phyloP scores from a whole-genome alignment of 2,113 vertebrate genomes.

The Ceyx cyanopectus region DNA sequence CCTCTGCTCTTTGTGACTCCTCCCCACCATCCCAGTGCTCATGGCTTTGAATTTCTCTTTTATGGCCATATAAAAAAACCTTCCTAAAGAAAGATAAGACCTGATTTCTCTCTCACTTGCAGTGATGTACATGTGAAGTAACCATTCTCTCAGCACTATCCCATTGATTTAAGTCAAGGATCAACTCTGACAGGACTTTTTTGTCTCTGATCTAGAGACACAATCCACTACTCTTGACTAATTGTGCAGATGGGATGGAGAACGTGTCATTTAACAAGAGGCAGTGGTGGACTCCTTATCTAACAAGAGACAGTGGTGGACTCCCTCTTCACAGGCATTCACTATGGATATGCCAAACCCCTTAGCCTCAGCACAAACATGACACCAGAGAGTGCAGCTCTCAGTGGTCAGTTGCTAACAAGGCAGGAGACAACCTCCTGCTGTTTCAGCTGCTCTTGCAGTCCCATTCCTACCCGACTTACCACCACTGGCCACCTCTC shows the following conservation, averaged over 20 bases:
- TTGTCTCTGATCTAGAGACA: background rate
- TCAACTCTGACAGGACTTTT: background rate
- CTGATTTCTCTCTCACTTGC: background rate
- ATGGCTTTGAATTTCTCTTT: background rate
- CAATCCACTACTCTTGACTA: background rate
- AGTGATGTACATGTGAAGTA: background rate
- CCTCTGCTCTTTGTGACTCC: too few relatives aligned
- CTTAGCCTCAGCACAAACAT: background rate
- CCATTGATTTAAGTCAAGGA: background rate
- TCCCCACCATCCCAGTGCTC: accelerated
- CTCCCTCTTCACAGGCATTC: background rate
- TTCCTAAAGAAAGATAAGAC: background rate
- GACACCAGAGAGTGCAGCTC: background rate
- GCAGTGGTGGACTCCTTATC: background rate
- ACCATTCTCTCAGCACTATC: background rate
- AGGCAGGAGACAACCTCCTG: background rate
- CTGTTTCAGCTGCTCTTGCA: background rate
- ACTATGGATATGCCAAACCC: background rate
- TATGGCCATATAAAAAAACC: background rate
- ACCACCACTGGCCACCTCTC: background rate
- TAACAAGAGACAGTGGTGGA: background rate
- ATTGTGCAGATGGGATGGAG: accelerated
- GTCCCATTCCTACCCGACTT: background rate
- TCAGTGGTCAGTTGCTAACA: background rate
- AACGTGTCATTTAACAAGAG: background rate